Evolutionary conservation across 2,113 vertebrate genomes (phyloP), one percentile per base, ranked within the genome.

Genomic region (Panthera uncia): DNA sequence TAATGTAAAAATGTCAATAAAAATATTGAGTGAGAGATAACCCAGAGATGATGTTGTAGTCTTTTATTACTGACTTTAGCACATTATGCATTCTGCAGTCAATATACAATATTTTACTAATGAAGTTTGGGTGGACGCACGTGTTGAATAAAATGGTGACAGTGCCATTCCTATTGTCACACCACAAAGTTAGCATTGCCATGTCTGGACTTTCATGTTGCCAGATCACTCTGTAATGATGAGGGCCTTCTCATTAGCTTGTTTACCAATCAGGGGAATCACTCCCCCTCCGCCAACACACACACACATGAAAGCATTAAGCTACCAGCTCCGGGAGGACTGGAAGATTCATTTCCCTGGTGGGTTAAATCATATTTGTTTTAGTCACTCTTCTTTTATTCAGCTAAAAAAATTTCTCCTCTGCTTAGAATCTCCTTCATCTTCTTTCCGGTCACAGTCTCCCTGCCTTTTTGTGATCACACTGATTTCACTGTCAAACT

Each of bases 1-100:
- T 88, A 93, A 79, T 61, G n/a, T 68, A 82, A 74, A 85, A 79
- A 55, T 74, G 4, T 81, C 55, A 91, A 91, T 87, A 63, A 78
- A 90, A 68, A 5, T 33, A 41, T 14, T 80, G 16, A 41, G 7
- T 73, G 12, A 31, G 79, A 76, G 29, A 57, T 79, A 73, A 73
- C 36, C 48, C 11, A 12, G 29, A 66, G 45, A 71, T 7, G 29
- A 96, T n/a, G 23, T 41, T 71, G 76, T 25, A 57, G 23, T 71
- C 25, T 89, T 88, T 38, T 38, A 19, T 80, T 81, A 33, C 71
- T 57, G 29, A 66, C 16, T 85, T 25, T 29, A 50, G 68, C n/a
- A 33, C 50, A 21, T 48, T 21, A 5, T 76, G 14, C 18, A 61
- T 50, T 93, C 50, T 41, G 2, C 76, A 45, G 41, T 81, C 14